Evolutionary conservation across 2,888 invertebrate species (phyloP), one percentile per base, ranked within the genome.

Genomic region (Ormyrus rosae): DNA sequence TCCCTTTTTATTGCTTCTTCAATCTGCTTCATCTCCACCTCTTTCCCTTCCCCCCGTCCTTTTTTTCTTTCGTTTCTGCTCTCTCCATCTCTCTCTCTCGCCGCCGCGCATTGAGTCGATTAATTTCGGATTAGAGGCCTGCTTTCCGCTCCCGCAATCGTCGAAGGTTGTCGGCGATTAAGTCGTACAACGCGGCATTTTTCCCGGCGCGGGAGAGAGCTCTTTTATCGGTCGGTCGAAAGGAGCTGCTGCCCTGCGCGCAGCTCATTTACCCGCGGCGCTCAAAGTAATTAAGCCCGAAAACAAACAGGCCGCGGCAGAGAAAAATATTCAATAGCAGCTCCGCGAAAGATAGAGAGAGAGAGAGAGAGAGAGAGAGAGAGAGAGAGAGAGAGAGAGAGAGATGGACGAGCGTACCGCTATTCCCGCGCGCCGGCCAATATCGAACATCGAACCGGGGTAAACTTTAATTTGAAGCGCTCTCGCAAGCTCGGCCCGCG

Each of bases 51-150:
- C 45, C 11, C 9, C 55, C 55, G 55, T n/a, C 6, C 19, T 60
- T 48, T 34, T 64, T 51, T 51, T 34, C 9, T 13, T 13, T 56
- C 50, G 10, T 48, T 56, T 64, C 5, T 34, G 34, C 34, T 34
- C 4, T 34, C 34, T 34, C 34, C 0, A 4, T 2, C 34, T 34
- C 34, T 34, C 0, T 34, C 34, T 34, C 34, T 4, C 34, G 34
- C 34, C 34, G 34, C 4, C 13, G 60, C 48, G 45, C 50, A 19
- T 61, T 13, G 51, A n/a, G n/a, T 63, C 68, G 19, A 69, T 76
- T 68, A 75, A 75, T 75, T 75, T 75, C 34, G 68, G 75, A 75
- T 68, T 75, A 68, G 56, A 75, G 46, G 5, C 9, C 34, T 34
- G 34, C 34, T 4, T 4, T 4, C 34, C 34, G 34, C 34, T 34